A percentile compares a stretch with the other conserved stretches of the same genome.
Conservation (phyloP, 2,797 vertebrate genomes). For the Sebastes kiyomatsui region DNA sequence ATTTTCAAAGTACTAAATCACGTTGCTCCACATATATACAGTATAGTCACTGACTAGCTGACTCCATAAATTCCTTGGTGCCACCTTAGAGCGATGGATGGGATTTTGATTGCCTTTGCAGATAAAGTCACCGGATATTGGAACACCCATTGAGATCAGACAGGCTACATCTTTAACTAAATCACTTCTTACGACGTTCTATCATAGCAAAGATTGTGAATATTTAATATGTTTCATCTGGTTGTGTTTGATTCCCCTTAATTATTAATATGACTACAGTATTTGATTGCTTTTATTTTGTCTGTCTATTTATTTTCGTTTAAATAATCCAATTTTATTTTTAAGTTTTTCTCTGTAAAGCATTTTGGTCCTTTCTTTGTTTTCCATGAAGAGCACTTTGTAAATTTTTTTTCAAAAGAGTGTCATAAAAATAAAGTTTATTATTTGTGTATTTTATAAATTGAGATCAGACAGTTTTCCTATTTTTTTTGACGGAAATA, state of each 20-base stretch:
- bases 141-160: background rate
- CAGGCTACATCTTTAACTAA: background rate
- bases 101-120: background rate
- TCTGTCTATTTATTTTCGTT: background rate
- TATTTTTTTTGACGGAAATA: background rate
- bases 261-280: background rate
- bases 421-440: background rate
- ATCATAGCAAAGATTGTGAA: background rate
- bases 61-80: background rate
- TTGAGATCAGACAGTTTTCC: background rate
- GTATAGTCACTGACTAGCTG: background rate
- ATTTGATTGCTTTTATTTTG: background rate
- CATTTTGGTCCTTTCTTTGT: background rate
- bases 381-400: background rate
- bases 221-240: constrained; percentile 3
- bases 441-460: background rate
- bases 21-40: background rate
- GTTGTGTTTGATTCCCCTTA: constrained; percentile 2
- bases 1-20: background rate
- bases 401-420: too few species aligned
- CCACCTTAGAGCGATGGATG: background rate
- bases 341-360: background rate
- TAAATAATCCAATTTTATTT: background rate
- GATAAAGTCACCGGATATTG: background rate
- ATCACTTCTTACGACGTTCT: background rate